Base-by-base conservation (phyloP, 2,113 vertebrate species). In the Isichthys henryi region DNA sequence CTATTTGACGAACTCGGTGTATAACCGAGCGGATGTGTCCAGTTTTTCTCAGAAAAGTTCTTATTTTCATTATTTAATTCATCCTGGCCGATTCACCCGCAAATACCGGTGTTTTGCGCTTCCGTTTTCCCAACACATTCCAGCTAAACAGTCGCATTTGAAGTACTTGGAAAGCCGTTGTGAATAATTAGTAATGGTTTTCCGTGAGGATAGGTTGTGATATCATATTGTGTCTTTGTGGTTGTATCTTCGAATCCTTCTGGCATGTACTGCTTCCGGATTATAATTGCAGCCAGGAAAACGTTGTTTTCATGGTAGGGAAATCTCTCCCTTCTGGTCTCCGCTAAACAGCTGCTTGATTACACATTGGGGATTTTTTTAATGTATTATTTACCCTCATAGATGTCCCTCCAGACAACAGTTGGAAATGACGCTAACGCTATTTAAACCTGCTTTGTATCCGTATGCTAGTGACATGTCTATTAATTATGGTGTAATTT, bases 401-500 rank as follows among this genome's bases (percentile, higher is more conserved):
- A 35, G 27, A 70, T 70, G 62, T 70, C 62, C 62, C 62, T 70
- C 62, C 62, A 70, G 62, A 70, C 62, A 70, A 70, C 62, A 70
- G 62, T 70, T 31, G n/a, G 62, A 70, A 70, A 70, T 70, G 62
- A 70, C 62, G 62, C 62, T 70, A 70, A 70, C 62, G 62, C 62
- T 70, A 70, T 70, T 70, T 70, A 70, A 70, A 70, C 62, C 62
- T 70, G 62, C 62, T 70, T 70, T 31, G 62, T 31, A 70, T 31
- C 62, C 62, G n/a, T 70, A 70, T 13, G n/a, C 62, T 31, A 70
- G 10, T 70, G 62, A 70, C 62, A 80, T 43, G 74, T 46, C 43
- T 84, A 46, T 84, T 84, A 84, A 46, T 46, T 84, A 84, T 84
- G 43, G 45, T 48, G 39, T 84, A 84, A 84, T 48, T 84, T 45